Conservation (phyloP, 2,113 vertebrate species). For the Manacus vitellinus region DNA sequence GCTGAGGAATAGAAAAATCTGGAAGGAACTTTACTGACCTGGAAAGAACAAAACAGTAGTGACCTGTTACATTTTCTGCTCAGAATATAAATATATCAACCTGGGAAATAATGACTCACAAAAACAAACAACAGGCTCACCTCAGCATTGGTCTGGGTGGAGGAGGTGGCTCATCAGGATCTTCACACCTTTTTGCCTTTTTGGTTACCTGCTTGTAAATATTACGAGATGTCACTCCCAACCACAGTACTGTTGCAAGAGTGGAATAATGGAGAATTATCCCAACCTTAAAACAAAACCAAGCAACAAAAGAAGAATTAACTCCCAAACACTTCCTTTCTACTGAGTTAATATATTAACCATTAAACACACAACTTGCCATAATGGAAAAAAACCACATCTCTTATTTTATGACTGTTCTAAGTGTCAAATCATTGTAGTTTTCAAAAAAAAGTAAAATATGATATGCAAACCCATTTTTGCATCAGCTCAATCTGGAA, state of each 20-base stretch:
- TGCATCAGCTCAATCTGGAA: background rate
- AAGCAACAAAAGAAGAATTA: background rate
- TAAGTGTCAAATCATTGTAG: background rate
- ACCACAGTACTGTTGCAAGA: constrained; percentile 91
- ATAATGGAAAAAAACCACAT: background rate
- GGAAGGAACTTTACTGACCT: background rate
- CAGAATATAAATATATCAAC: background rate
- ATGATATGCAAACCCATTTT: background rate
- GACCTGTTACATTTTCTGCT: background rate
- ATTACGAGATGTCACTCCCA: constrained; percentile 94
- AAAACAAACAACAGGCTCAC: constrained; percentile 62
- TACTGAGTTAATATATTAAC: background rate
- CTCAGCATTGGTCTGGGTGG: constrained; percentile 96
- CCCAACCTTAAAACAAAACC: constrained; percentile 80
- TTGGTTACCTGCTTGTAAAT: constrained; percentile 97
- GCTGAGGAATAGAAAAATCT: background rate
- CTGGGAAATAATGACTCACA: background rate
- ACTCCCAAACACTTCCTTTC: background rate
- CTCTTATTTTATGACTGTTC: background rate
- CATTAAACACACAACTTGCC: accelerated
- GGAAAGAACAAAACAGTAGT: background rate
- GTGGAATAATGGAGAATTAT: constrained; percentile 97
- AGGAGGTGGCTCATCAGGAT: constrained; percentile 91
- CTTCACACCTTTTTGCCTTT: constrained; percentile 91
- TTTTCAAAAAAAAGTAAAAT: background rate